Evolutionary conservation across 1,140 invertebrate genomes (phyloP), one percentile per base, ranked within the genome.

Genomic region (Drosophila truncata): DNA sequence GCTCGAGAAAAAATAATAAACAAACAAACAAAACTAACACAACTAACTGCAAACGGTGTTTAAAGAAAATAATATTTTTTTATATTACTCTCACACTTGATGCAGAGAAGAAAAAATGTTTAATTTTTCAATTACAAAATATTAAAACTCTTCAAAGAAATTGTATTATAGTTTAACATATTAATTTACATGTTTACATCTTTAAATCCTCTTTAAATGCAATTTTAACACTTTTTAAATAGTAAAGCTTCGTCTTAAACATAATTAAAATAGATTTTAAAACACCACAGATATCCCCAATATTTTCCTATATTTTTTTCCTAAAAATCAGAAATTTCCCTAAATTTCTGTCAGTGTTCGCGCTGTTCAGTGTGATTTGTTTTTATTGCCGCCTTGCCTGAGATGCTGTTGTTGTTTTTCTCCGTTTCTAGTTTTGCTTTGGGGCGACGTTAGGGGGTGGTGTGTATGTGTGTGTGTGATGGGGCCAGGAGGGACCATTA

Each of bases 401-500:
- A 61, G 67, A 82, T 72, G 57, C 37, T 64, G 70, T 72, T 76
- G 49, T 49, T 47, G 44, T 83, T 74, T 42, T 81, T 75, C 54
- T 67, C 31, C 27, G 69, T 71, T 69, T 71, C 66, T 70, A 70
- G 66, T 70, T 70, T 67, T 52, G 62, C 66, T 65, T 42, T 37
- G 55, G 47, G 66, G 27, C 61, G 8, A 25, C 9, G 59, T 63
- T 11, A 10, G 35, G 13, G 29, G 20, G 58, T 16, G 60, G 27
- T 29, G n/a, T 29, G 29, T 29, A 8, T 35, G 16, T 4, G 10
- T 18, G 7, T 20, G 60, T 11, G 9, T 7, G 23, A 42, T 42
- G 23, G 52, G 35, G 18, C 13, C 11, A 13, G 59, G 42, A 54
- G 67, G 41, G 49, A 54, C 55, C 47, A 35, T 14, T 20, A 52